Conservation (phyloP, 2,113 vertebrate genomes). For the Calidris pugnax region DNA sequence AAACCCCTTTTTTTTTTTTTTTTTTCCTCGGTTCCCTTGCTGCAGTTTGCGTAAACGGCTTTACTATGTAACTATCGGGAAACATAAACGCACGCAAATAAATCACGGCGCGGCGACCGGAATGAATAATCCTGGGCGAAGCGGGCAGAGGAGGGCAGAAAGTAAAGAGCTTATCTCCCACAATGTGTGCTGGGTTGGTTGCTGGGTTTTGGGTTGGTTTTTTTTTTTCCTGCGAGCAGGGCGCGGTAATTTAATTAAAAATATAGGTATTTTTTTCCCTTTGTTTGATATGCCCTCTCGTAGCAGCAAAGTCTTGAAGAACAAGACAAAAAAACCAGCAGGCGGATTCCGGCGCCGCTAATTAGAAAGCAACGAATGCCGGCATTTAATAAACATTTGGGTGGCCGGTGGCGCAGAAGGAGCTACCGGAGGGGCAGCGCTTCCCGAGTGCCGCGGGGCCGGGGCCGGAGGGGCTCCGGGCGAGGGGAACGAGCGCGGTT, state of each 20-base stretch:
- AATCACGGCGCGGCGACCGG: neutral
- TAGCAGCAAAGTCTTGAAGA: neutral
- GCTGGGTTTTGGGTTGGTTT: too few species aligned
- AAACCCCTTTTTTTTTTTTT: neutral
- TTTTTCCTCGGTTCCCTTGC: neutral
- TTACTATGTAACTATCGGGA: neutral
- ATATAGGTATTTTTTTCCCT: neutral
- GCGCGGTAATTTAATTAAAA: neutral
- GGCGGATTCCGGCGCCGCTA: neutral
- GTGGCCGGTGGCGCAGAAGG: neutral
- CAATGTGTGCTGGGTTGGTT: neutral
- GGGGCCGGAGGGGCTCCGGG: neutral
- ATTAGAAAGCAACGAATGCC: conserved; percentile 54
- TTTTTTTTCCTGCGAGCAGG: neutral
- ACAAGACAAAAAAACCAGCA: neutral
- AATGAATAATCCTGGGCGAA: neutral
- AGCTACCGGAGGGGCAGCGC: neutral
- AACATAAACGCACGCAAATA: neutral
- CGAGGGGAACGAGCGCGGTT: neutral
- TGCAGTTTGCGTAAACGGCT: neutral
- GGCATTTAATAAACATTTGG: neutral
- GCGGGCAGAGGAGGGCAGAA: neutral
- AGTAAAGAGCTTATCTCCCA: neutral
- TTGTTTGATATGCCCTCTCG: neutral
- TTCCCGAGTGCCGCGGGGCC: neutral